Conservation (phyloP, 2,113 vertebrate species). For the Malurus alboscapulatus region DNA sequence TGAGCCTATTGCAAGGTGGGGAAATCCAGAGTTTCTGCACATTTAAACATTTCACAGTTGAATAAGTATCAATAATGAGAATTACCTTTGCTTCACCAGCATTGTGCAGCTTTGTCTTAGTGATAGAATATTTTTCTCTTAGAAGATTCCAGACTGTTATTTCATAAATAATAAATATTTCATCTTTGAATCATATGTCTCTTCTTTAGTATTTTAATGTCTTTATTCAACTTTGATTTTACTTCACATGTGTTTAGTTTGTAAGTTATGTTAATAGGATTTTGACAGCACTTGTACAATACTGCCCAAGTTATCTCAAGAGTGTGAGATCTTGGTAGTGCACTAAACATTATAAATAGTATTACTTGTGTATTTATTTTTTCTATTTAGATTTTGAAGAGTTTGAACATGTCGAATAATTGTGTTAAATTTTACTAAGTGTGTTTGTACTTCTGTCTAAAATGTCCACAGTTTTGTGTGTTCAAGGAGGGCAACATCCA, state of each 20-base stretch:
- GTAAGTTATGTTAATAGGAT: not conserved
- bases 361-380: not conserved
- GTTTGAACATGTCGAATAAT: not conserved
- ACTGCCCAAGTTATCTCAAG: not conserved
- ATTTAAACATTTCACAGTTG: not conserved
- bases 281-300: not conserved
- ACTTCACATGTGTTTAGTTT: not conserved
- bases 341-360: not conserved
- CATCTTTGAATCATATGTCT: not conserved
- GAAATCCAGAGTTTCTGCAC: not conserved
- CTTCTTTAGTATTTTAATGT: not conserved
- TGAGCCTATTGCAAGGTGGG: slow-evolving; percentile 90
- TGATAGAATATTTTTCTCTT: not conserved
- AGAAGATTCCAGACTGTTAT: not conserved
- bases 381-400: not conserved
- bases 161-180: not conserved
- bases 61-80: not conserved
- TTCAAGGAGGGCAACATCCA: not conserved
- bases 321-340: not conserved
- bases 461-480: not conserved
- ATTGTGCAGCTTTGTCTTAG: not conserved
- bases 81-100: not conserved
- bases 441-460: not conserved
- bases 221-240: not conserved
- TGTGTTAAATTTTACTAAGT: not conserved